phyloP scores from a whole-genome alignment of 2,888 invertebrate genomes.

The Drosophila infuscata region DNA sequence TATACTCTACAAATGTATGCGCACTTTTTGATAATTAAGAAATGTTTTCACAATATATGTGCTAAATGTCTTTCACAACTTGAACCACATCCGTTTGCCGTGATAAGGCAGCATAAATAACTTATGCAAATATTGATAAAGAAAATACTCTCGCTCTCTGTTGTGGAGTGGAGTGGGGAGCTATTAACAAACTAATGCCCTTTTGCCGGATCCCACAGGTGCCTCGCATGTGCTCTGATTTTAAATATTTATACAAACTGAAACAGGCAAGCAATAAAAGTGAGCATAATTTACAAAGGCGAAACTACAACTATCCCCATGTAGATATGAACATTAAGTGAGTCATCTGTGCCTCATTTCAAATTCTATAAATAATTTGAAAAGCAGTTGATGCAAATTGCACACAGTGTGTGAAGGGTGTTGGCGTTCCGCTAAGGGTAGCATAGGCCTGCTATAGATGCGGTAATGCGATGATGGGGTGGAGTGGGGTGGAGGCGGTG shows the following conservation, averaged over 20 bases:
- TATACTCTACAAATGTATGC: neutral
- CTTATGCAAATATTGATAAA: neutral
- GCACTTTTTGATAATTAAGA: neutral
- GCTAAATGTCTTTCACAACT: neutral
- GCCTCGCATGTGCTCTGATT: conserved; percentile 39
- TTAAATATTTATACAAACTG: conserved; percentile 66
- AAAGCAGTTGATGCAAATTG: conserved; percentile 73
- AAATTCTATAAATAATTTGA: conserved; percentile 78
- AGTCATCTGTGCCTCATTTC: conserved; percentile 64
- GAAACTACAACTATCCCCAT: conserved; percentile 25
- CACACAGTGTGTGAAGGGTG: conserved; percentile 22
- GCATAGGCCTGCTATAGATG: neutral
- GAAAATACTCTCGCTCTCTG: neutral
- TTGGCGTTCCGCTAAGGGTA: neutral
- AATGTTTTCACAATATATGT: neutral
- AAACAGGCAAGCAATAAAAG: conserved; percentile 62
- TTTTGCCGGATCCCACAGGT: conserved; percentile 60
- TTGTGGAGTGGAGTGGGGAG: neutral
- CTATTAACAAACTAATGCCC: conserved; percentile 19
- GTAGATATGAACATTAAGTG: conserved; percentile 29
- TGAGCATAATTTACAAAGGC: conserved; percentile 65
- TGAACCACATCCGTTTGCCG: neutral
- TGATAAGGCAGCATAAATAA: conserved; percentile 6
- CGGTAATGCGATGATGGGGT: neutral
- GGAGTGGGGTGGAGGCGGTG: neutral